Conservation (phyloP, 2,888 invertebrate genomes). For the Sisyra nigra region DNA sequence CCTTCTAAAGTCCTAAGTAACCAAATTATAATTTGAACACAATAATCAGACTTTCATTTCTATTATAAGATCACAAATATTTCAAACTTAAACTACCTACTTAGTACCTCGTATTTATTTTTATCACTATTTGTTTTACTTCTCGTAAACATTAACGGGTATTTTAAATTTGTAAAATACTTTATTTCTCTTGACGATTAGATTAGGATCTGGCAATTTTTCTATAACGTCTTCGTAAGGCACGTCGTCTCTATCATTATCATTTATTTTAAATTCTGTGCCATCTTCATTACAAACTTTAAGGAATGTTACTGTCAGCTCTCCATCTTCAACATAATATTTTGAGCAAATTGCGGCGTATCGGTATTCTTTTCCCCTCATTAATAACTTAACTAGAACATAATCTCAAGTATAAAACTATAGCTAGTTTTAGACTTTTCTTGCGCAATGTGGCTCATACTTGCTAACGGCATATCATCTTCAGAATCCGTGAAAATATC, state of each 20-base stretch:
- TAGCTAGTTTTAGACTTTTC: slow-evolving; percentile 10
- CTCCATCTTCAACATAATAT: slow-evolving; percentile 11
- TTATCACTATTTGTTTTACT: not conserved
- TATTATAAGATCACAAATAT: not conserved
- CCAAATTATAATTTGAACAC: not conserved
- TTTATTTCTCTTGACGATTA: slow-evolving; percentile 12
- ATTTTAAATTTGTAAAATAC: slow-evolving; percentile 4
- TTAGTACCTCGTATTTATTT: not conserved
- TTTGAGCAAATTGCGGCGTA: slow-evolving; percentile 13
- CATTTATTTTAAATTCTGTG: slow-evolving; percentile 14
- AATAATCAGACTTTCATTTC: not conserved
- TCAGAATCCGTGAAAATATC: slow-evolving; percentile 5
- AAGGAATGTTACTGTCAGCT: slow-evolving; percentile 12
- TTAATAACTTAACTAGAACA: slow-evolving; percentile 11
- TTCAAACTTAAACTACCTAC: not conserved
- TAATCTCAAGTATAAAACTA: slow-evolving; percentile 13
- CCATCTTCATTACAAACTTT: slow-evolving; percentile 13
- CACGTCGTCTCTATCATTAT: slow-evolving; percentile 14
- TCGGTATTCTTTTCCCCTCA: slow-evolving; percentile 12
- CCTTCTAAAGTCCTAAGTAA: not conserved
- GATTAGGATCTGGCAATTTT: slow-evolving; percentile 12
- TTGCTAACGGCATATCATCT: slow-evolving; percentile 1
- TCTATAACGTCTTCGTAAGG: slow-evolving; percentile 13
- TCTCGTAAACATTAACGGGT: too few relatives aligned
- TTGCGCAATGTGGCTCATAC: slow-evolving; percentile 10